A percentile compares a stretch with the other conserved stretches of the same genome.
Evolutionary conservation across 2,888 invertebrate species (phyloP).

Genomic region (Coleophora deauratella): DNA sequence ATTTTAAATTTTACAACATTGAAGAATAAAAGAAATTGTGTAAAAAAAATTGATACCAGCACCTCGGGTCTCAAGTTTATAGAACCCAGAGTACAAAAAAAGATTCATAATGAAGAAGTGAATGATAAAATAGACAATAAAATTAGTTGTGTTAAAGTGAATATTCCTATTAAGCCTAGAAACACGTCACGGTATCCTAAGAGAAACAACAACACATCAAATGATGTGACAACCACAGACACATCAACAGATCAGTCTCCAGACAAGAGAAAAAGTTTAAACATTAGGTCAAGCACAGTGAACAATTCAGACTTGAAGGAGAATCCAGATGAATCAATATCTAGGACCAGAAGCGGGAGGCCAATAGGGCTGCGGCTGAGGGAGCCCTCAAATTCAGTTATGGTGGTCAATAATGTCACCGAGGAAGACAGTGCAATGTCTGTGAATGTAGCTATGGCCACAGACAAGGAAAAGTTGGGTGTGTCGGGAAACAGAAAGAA

Average conservation of each 20-base stretch:
- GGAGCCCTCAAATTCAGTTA: slow-evolving; percentile 42
- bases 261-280: slow-evolving; percentile 24
- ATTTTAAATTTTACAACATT: slow-evolving; percentile 46
- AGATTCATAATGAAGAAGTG: slow-evolving; percentile 16
- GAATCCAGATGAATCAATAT: slow-evolving; percentile 36
- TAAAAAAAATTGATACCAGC: slow-evolving; percentile 32
- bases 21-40: slow-evolving; percentile 30
- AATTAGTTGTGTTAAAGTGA: slow-evolving; percentile 18
- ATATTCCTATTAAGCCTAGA: slow-evolving; percentile 44
- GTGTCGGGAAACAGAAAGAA: slow-evolving; percentile 20
- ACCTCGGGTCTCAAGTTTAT: slow-evolving; percentile 53
- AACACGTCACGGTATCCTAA: slow-evolving; percentile 51
- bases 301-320: slow-evolving; percentile 44
- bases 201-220: slow-evolving; percentile 31
- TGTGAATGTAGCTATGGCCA: slow-evolving; percentile 41
- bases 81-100: slow-evolving; percentile 26
- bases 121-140: neutral
- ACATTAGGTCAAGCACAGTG: slow-evolving; percentile 29
- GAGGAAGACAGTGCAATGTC: slow-evolving; percentile 46
- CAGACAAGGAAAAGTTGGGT: slow-evolving; percentile 5
- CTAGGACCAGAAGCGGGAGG: slow-evolving; percentile 50
- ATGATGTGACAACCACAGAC: slow-evolving; percentile 14
- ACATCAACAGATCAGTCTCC: slow-evolving; percentile 12
- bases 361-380: slow-evolving; percentile 32
- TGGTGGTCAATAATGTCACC: slow-evolving; percentile 42